Evolutionary conservation across 2,888 invertebrate species (phyloP), one percentile per base, ranked within the genome.

Genomic region (Penaeus monodon): DNA sequence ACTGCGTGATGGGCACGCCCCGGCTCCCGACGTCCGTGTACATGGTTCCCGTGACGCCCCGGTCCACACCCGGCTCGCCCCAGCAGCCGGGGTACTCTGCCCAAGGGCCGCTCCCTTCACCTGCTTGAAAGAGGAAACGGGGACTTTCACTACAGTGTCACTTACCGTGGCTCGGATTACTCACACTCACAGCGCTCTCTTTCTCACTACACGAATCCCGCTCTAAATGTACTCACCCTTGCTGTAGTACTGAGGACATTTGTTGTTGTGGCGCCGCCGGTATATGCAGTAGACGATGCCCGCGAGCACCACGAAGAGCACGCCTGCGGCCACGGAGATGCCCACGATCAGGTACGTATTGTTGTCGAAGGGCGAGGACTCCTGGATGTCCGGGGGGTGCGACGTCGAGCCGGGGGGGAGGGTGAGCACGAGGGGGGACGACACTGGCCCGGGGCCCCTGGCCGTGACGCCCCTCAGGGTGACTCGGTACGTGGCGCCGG

Each of bases 261-360:
- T 88, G 73, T 81, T 85, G 68, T 84, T 76, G 57, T 84, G 74
- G 24, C 88, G 77, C 22, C 86, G 86, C 38, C 86, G 76, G 81
- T 87, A 90, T 33, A 90, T 87, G 74, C 81, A 90, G 74, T 78
- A 82, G 76, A 90, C 81, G 81, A 89, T 87, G 44, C 79, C 81
- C 84, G 90, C 85, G 84, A 90, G 66, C 63, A 78, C 90, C 24
- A 84, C 83, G 92, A 92, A 88, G 92, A 90, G 76, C 29, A 90
- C 70, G 29, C 78, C 88, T 64, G 86, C 90, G 17, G 84, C 89
- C 38, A 87, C 90, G 38, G 90, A 84, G 38, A 90, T 90, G 29
- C 88, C 89, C 57, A 90, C 85, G 33, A 90, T 88, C 73, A 90
- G 80, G 81, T 90, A 88, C 20, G 86, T 88, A 63, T 90, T 90